Conservation (phyloP, 1,140 invertebrate species). For the Macrobrachium rosenbergii region DNA sequence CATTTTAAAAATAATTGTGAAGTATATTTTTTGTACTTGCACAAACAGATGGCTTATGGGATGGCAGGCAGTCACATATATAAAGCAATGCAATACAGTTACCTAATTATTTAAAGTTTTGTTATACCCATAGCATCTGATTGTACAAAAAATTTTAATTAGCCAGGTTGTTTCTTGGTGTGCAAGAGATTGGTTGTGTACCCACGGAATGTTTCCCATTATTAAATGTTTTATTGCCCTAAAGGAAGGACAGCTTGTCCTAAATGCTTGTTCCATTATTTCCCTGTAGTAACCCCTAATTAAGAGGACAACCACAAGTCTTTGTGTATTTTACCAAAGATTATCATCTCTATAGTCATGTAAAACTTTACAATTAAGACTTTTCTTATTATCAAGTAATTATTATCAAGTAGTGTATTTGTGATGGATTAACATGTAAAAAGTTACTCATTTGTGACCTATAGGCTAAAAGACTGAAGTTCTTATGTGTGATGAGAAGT, state of each 20-base stretch:
- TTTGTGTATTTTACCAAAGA: conserved; percentile 62
- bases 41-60: too few species aligned
- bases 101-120: neutral
- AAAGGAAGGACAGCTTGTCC: conserved; percentile 52
- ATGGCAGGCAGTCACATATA: too few species aligned
- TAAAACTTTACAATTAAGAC: conserved; percentile 62
- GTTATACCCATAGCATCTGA: neutral
- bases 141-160: too few species aligned
- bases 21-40: too few species aligned
- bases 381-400: conserved; percentile 65
- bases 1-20: too few species aligned
- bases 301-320: conserved; percentile 61
- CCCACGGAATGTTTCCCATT: conserved; percentile 34
- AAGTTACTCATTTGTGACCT: conserved; percentile 65
- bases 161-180: too few species aligned
- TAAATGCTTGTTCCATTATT: conserved; percentile 62
- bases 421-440: conserved; percentile 64
- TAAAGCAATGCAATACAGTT: too few species aligned
- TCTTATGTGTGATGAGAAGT: conserved; percentile 1
- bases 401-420: conserved; percentile 35
- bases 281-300: conserved; percentile 60
- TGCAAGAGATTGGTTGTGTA: conserved; percentile 44
- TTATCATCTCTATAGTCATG: conserved; percentile 60
- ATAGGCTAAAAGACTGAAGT: conserved; percentile 48
- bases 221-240: conserved; percentile 26